phyloP scores from a whole-genome alignment of 2,113 vertebrate genomes.

The Pycnonotus jocosus region DNA sequence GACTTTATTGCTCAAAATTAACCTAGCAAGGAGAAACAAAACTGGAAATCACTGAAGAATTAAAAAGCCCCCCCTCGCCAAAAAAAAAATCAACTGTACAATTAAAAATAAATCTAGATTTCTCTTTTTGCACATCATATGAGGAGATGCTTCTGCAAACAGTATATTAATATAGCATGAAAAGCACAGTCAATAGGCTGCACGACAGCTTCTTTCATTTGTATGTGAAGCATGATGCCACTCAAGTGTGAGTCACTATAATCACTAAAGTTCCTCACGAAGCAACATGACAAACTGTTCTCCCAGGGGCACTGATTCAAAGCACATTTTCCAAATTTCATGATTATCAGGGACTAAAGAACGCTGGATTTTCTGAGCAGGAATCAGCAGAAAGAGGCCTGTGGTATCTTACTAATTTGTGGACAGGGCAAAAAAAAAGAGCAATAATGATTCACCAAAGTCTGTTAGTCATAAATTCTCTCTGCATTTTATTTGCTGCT shows the following conservation, averaged over 20 bases:
- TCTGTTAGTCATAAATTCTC: neutral
- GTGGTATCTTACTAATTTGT: neutral
- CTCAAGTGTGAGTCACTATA: conserved; percentile 82
- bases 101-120: neutral
- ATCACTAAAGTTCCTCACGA: conserved; percentile 74
- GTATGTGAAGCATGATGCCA: conserved; percentile 68
- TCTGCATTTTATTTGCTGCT: neutral
- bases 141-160: neutral
- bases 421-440: neutral
- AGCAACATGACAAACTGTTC: conserved; percentile 73
- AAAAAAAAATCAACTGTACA: neutral
- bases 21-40: neutral
- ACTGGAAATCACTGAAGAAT: neutral
- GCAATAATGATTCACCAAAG: neutral
- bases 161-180: neutral
- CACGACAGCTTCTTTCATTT: conserved; percentile 42
- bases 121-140: neutral
- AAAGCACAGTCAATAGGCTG: neutral
- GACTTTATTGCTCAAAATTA: neutral
- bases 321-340: conserved; percentile 14
- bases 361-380: neutral
- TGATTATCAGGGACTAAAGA: neutral
- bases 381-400: conserved; percentile 11
- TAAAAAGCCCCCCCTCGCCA: neutral
- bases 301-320: conserved; percentile 63